Evolutionary conservation across 2,113 vertebrate genomes (phyloP).

Genomic region (human): GRCh38 chr14:85565501-85566000

Average conservation of each 20-base stretch:
- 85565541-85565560: slow-evolving; percentile 27
- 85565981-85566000: neutral
- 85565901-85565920: neutral
- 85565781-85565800: slow-evolving; percentile 22
- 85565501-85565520: slow-evolving; percentile 54
- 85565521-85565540: slow-evolving; percentile 14
- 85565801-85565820: slow-evolving; percentile 1
- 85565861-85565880: neutral
- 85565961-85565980: neutral
- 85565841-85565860: neutral
- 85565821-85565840: slow-evolving; percentile 24
- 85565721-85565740: slow-evolving; percentile 20
- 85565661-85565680: slow-evolving; percentile 45
- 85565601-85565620: neutral
- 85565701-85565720: slow-evolving; percentile 55
- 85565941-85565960: neutral
- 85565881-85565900: neutral
- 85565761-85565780: neutral
- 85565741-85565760: slow-evolving; percentile 43
- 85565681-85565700: slow-evolving; percentile 44
- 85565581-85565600: neutral
- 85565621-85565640: neutral
- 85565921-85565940: neutral
- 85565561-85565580: neutral
- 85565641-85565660: slow-evolving; percentile 66